Conservation (phyloP, 2,113 vertebrate genomes). For the Indicator maculatus region DNA sequence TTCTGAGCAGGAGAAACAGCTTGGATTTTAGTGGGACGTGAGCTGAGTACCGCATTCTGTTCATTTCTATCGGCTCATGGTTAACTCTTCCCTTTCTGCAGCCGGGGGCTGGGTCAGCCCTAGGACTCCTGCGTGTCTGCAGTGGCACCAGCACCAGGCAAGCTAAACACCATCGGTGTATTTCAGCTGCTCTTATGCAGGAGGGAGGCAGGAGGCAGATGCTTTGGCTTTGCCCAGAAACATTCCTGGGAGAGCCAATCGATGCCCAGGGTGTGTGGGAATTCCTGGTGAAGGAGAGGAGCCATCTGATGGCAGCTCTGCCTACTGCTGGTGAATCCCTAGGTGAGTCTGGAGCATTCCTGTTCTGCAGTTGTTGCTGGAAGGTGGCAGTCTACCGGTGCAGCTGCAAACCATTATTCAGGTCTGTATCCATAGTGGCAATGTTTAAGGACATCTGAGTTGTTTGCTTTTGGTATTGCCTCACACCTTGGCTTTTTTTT, state of each 20-base stretch:
- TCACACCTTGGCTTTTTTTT: not conserved
- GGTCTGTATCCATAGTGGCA: not conserved
- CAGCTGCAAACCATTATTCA: not conserved
- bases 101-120: not conserved
- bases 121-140: not conserved
- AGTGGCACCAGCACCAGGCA: not conserved
- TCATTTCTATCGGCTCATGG: not conserved
- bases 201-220: not conserved
- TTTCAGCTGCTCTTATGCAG: not conserved
- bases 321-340: not conserved
- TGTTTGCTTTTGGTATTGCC: not conserved
- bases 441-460: not conserved
- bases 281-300: not conserved
- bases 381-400: not conserved
- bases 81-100: not conserved
- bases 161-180: not conserved
- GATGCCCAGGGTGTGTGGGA: not conserved
- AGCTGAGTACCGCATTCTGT: not conserved
- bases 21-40: not conserved
- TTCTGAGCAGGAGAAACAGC: accelerated
- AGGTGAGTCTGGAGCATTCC: not conserved
- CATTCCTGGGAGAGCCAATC: accelerated
- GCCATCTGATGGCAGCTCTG: accelerated
- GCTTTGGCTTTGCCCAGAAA: not conserved
- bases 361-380: not conserved